Evolutionary conservation across 2,797 vertebrate genomes (phyloP).

Genomic region (Lagorchestes hirsutus): DNA sequence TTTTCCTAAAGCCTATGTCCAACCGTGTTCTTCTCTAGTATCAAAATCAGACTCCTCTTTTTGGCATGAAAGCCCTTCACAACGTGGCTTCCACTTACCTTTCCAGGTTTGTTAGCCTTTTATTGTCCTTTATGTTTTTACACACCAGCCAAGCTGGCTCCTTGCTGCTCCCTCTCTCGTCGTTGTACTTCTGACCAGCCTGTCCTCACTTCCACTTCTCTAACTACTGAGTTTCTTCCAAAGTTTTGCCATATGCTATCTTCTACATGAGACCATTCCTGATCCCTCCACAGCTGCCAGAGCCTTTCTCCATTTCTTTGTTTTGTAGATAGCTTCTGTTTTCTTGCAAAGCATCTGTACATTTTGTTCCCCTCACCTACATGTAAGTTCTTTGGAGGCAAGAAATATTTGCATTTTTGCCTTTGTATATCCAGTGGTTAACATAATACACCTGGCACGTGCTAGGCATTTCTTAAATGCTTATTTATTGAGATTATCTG

Average conservation of each 20-base stretch:
- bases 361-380: background rate
- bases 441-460: background rate
- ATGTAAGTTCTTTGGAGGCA: background rate
- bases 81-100: background rate
- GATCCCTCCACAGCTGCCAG: background rate
- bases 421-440: constrained; percentile 37
- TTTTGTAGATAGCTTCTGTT: background rate
- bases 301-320: background rate
- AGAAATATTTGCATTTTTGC: constrained; percentile 52
- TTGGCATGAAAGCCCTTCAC: background rate
- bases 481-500: background rate
- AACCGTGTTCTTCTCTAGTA: background rate
- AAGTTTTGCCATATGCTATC: background rate
- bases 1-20: background rate
- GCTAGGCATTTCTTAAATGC: background rate
- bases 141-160: background rate
- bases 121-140: background rate
- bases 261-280: background rate
- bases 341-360: background rate
- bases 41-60: background rate
- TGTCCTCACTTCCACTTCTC: background rate
- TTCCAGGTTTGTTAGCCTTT: background rate
- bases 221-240: background rate
- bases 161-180: background rate
- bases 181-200: background rate